These are phyloP conservation scores for Holacanthus passer DNA, from an alignment of 2,113 vertebrate species.

Conservation along the genomic window DNA sequence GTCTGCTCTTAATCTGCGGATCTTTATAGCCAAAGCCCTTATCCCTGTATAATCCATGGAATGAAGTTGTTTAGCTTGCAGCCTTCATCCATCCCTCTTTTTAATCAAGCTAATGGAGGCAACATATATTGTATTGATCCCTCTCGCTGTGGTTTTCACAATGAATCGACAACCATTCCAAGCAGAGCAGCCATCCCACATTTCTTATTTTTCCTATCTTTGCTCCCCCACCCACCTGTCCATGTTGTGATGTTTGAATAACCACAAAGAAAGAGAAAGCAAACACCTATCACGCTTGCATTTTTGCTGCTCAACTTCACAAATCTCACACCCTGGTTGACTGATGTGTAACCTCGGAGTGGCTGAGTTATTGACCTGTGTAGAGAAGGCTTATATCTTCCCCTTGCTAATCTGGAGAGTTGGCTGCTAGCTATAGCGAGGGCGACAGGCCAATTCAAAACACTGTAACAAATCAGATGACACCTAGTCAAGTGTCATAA, in stretches of 20 bases:
- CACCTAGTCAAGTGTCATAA: constrained; percentile 94
- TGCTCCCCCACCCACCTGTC: constrained; percentile 9
- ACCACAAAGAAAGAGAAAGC: constrained; percentile 66
- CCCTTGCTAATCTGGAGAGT: constrained; percentile 87
- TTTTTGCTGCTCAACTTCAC: constrained; percentile 86
- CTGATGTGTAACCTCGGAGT: constrained; percentile 89
- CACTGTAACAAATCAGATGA: constrained; percentile 95
- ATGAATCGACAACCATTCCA: constrained; percentile 88
- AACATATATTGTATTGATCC: constrained; percentile 93
- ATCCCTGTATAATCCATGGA: constrained; percentile 90
- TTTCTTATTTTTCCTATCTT: constrained; percentile 69
- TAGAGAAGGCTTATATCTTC: constrained; percentile 88
- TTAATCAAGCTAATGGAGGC: constrained; percentile 95
- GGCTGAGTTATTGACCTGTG: constrained; percentile 89
- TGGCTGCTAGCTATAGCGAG: constrained; percentile 80
- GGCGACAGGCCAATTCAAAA: constrained; percentile 92
- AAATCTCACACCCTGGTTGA: constrained; percentile 81
- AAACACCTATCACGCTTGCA: constrained; percentile 78
- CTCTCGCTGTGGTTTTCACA: constrained; percentile 81
- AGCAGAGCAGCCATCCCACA: constrained; percentile 85
- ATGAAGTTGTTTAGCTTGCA: constrained; percentile 89
- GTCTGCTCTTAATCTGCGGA: constrained; percentile 77
- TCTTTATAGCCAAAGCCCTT: constrained; percentile 83
- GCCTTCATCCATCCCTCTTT: constrained; percentile 83
- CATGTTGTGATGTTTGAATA: constrained; percentile 54